Conservation (phyloP, 2,797 vertebrate species). For the Thamnophis elegans region DNA sequence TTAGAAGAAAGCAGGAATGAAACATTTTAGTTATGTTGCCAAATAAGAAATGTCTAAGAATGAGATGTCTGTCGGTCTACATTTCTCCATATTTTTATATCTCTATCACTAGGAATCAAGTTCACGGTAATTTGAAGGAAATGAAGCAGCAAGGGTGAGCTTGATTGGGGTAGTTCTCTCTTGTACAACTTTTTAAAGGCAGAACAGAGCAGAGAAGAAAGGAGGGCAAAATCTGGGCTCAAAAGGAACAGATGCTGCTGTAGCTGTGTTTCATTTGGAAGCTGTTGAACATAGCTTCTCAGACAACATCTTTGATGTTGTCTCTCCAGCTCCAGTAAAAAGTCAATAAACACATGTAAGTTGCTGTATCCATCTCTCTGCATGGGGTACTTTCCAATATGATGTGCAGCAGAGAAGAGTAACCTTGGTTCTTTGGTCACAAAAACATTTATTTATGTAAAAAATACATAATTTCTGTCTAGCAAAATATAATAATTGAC, state of each 20-base stretch:
- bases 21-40: not conserved
- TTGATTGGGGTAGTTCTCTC: not conserved
- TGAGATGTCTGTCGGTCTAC: not conserved
- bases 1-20: not conserved
- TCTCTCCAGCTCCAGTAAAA: no score
- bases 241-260: not conserved
- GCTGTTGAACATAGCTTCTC: not conserved
- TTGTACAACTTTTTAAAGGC: not conserved
- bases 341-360: not conserved
- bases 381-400: not conserved
- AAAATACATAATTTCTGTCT: not conserved
- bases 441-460: not conserved
- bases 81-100: no score
- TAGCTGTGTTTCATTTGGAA: not conserved
- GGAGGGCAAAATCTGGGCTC: not conserved
- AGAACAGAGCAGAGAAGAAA: not conserved
- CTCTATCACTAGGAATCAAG: not conserved
- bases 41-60: not conserved
- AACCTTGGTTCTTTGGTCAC: not conserved
- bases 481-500: not conserved
- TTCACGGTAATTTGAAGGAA: not conserved
- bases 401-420: not conserved
- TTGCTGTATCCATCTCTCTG: not conserved
- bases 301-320: not conserved
- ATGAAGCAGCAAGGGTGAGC: not conserved